phyloP scores from a whole-genome alignment of 2,797 vertebrate genomes.

The Sebastes matsubarae region DNA sequence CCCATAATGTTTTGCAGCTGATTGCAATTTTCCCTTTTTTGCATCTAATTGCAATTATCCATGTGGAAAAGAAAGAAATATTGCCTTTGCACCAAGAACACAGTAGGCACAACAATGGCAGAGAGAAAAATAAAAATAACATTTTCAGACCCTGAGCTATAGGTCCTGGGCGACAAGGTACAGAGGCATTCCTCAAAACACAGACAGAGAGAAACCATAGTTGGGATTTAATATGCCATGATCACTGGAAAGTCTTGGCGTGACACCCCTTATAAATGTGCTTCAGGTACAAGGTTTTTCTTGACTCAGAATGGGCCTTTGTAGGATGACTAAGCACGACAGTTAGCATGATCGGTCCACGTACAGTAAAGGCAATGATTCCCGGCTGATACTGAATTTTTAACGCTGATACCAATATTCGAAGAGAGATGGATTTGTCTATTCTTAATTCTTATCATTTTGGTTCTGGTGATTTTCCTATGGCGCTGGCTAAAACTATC shows the following conservation, averaged over 20 bases:
- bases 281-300: not conserved
- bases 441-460: too few relatives aligned
- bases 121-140: not conserved
- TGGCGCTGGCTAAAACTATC: too few relatives aligned
- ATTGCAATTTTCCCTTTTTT: not conserved
- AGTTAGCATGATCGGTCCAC: too few relatives aligned
- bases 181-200: not conserved
- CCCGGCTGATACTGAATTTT: too few relatives aligned
- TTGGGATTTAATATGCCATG: not conserved
- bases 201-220: not conserved
- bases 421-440: too few relatives aligned
- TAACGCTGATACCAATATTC: too few relatives aligned
- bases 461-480: too few relatives aligned
- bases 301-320: too few relatives aligned
- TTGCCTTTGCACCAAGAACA: not conserved
- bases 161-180: not conserved
- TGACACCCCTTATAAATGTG: not conserved
- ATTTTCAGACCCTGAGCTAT: not conserved
- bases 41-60: not conserved
- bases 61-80: not conserved
- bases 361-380: too few relatives aligned
- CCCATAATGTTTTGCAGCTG: not conserved
- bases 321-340: too few relatives aligned
- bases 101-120: not conserved
- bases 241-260: not conserved